These are phyloP conservation scores for Oreochromis grahami DNA, from an alignment of 2,797 vertebrate species.

Conservation along the genomic window DNA sequence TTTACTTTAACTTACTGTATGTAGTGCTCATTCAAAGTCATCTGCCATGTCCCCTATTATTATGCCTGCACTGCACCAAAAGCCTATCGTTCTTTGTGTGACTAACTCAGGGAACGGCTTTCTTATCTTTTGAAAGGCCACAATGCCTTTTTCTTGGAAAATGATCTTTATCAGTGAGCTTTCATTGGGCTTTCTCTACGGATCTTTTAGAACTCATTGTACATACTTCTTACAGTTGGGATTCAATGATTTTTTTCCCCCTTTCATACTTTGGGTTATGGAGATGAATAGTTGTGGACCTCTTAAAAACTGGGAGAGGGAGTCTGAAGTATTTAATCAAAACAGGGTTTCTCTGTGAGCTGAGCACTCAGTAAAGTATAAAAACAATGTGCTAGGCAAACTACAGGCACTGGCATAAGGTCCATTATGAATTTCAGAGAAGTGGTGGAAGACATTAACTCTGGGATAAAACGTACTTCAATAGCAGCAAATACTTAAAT, in stretches of 20 bases:
- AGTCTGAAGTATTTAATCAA: slow-evolving; percentile 42
- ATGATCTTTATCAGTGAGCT: slow-evolving; percentile 45
- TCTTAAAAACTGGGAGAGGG: background rate
- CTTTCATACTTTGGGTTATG: background rate
- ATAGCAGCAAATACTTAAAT: slow-evolving; percentile 22
- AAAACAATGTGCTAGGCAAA: slow-evolving; percentile 14
- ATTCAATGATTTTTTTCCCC: background rate
- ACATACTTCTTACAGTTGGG: background rate
- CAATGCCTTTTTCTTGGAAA: slow-evolving; percentile 34
- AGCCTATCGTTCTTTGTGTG: slow-evolving; percentile 10
- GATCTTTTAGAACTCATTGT: slow-evolving; percentile 46
- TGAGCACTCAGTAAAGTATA: slow-evolving; percentile 1
- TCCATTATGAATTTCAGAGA: slow-evolving; percentile 28
- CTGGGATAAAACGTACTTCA: background rate
- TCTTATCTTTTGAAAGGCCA: slow-evolving; percentile 48
- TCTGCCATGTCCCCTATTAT: background rate
- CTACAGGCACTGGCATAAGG: background rate
- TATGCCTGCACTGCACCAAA: background rate
- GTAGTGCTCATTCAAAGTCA: slow-evolving; percentile 28
- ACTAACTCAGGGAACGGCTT: slow-evolving; percentile 28
- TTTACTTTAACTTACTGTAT: background rate
- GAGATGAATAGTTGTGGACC: slow-evolving; percentile 25
- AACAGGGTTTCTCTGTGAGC: slow-evolving; percentile 13
- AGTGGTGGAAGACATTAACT: background rate
- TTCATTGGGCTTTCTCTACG: slow-evolving; percentile 32